These are phyloP conservation scores for Drosophila kanekoi DNA, from an alignment of 2,888 invertebrate species.

Conservation along the genomic window DNA sequence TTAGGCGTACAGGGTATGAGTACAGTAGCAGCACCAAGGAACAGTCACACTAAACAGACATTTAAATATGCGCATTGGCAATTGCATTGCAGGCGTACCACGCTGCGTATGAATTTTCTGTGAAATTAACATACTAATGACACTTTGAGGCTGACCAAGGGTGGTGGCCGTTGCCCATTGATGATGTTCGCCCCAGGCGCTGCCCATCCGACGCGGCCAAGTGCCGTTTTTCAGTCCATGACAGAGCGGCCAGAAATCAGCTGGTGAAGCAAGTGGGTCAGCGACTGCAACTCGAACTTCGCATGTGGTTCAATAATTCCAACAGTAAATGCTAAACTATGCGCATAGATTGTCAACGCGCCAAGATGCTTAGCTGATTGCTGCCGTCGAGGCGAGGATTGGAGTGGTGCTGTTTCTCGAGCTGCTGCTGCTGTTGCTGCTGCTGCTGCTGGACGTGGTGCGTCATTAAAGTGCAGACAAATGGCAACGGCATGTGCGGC, in stretches of 20 bases:
- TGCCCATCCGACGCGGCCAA: conserved; percentile 10
- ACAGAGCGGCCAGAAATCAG: conserved; percentile 34
- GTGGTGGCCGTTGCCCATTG: conserved; percentile 51
- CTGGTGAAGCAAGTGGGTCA: conserved; percentile 58
- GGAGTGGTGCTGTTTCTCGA: conserved; percentile 42
- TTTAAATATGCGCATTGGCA: conserved; percentile 69
- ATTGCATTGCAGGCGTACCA: conserved; percentile 66
- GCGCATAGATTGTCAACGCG: conserved; percentile 77
- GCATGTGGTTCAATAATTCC: conserved; percentile 74
- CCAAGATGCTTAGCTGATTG: conserved; percentile 73
- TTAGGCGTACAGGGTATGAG: conserved; percentile 19
- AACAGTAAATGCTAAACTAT: conserved; percentile 76
- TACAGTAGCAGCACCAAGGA: conserved; percentile 22
- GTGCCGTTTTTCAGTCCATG: conserved; percentile 4
- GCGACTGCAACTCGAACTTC: conserved; percentile 63
- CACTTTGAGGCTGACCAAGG: conserved; percentile 53
- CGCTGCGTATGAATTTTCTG: conserved; percentile 70
- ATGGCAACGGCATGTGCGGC: conserved; percentile 83
- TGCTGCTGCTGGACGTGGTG: conserved; percentile 61
- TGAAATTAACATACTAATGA: conserved; percentile 68
- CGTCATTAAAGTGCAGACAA: conserved; percentile 82
- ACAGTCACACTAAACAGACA: conserved; percentile 46
- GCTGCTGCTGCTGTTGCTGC: conserved; percentile 26
- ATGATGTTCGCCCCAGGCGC: conserved; percentile 46
- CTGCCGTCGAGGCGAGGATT: conserved; percentile 53